Evolutionary conservation across 1,140 invertebrate genomes (phyloP), one percentile per base, ranked within the genome.

Genomic region (Lerema accius): DNA sequence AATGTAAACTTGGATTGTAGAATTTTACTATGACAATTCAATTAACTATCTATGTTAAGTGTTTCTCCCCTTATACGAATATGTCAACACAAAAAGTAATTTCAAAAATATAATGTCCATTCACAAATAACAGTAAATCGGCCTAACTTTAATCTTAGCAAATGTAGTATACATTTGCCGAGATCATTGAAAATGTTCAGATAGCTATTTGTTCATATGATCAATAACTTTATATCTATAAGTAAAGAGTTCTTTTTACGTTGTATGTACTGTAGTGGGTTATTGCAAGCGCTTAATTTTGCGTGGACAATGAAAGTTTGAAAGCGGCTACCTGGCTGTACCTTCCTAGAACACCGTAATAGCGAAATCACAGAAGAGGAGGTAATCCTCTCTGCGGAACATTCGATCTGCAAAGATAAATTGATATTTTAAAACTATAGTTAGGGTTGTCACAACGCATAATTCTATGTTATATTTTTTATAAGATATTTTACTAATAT

Each of bases 301-400:
- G 56, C 59, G 28, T 58, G 71, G 67, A 81, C 78, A 83, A 86
- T 84, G 75, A 80, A 77, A 65, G 69, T 75, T 69, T 78, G 50
- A 58, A 63, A 71, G 59, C 65, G 71, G 71, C 83, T 90, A 88
- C 87, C 85, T 90, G 86, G 74, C 63, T 61, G 55, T 80, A 80
- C 83, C 82, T 90, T 90, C 85, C 83, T 76, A 78, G 84, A 88
- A 90, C 61, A 65, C 78, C 76, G 82, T 84, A 86, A 89, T 88
- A 80, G 78, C 72, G 79, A 86, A 84, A 73, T 71, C 69, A 32
- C 28, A 32, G 28, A 32, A 32, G 28, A 32, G 28, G 28, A 32
- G 13, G 75, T 90, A 88, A 88, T 90, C 87, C 85, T 83, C 79
- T 81, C 77, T 74, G 84, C 70, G 74, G 78, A 88, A 88, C 78